Evolutionary conservation across 2,888 invertebrate species (phyloP).

Genomic region (Rosalia funebris): DNA sequence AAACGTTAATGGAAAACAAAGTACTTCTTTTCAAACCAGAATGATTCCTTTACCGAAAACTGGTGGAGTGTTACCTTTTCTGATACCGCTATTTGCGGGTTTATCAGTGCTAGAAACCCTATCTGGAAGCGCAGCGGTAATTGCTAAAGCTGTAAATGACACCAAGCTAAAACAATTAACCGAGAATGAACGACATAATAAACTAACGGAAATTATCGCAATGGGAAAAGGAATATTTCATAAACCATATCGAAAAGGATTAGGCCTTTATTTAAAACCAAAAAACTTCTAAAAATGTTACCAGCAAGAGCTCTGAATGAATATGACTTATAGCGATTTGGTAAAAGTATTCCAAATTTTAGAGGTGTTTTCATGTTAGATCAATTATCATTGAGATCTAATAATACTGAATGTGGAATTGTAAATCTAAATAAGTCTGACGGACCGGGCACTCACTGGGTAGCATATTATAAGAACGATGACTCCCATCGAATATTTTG

Average conservation of each 20-base stretch:
- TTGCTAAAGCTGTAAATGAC: slow-evolving; percentile 56
- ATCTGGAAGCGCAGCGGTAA: slow-evolving; percentile 56
- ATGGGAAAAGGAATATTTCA: slow-evolving; percentile 53
- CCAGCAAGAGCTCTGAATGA: slow-evolving; percentile 51
- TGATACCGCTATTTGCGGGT: slow-evolving; percentile 57
- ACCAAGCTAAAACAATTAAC: slow-evolving; percentile 51
- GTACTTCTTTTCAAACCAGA: slow-evolving; percentile 40
- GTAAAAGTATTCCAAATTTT: slow-evolving; percentile 47
- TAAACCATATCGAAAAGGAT: slow-evolving; percentile 47
- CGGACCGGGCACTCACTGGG: slow-evolving; percentile 1
- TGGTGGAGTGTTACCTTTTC: slow-evolving; percentile 50
- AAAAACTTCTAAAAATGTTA: slow-evolving; percentile 42
- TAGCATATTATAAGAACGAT: slow-evolving; percentile 4
- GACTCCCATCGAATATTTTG: neutral
- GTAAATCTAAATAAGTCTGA: slow-evolving; percentile 38
- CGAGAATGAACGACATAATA: slow-evolving; percentile 56
- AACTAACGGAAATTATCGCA: slow-evolving; percentile 57
- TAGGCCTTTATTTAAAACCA: slow-evolving; percentile 29
- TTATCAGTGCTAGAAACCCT: slow-evolving; percentile 55
- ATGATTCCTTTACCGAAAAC: slow-evolving; percentile 55
- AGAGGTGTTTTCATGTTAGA: slow-evolving; percentile 57
- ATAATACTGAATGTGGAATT: slow-evolving; percentile 48
- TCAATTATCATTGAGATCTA: slow-evolving; percentile 51
- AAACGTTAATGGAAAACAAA: slow-evolving; percentile 1
- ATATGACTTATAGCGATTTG: slow-evolving; percentile 42